Evolutionary conservation across 2,797 vertebrate species (phyloP).

Genomic region (Periparus ater): DNA sequence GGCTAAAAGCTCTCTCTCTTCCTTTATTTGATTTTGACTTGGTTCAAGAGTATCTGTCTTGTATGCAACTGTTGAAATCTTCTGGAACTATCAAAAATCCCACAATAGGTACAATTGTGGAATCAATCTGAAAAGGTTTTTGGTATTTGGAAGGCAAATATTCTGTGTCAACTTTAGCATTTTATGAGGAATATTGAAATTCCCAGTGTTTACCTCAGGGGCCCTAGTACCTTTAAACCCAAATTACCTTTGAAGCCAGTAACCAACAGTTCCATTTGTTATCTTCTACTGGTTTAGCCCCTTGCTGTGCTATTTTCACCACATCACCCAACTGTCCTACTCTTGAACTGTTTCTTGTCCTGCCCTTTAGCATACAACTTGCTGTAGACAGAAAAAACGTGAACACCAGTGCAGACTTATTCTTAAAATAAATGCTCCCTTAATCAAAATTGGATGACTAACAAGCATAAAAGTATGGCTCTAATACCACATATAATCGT

Average conservation of each 20-base stretch:
- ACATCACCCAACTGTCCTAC: neutral
- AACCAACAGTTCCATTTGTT: neutral
- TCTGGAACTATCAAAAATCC: neutral
- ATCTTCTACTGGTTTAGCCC: neutral
- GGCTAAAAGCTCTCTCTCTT: neutral
- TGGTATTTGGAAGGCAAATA: neutral
- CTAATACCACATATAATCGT: slow-evolving; percentile 42
- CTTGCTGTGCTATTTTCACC: neutral
- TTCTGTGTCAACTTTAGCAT: neutral
- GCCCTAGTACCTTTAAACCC: neutral
- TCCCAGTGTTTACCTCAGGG: neutral
- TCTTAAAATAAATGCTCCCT: slow-evolving; percentile 49
- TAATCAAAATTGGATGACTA: slow-evolving; percentile 57
- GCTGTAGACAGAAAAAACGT: neutral
- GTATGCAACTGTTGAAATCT: neutral
- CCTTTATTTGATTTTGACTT: neutral
- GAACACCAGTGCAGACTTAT: neutral
- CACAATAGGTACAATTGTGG: neutral
- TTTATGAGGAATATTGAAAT: neutral
- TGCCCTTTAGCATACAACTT: neutral
- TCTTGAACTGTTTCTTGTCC: neutral
- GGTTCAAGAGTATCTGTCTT: neutral
- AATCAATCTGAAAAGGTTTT: neutral
- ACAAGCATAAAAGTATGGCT: slow-evolving; percentile 43
- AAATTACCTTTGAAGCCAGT: neutral